Percentiles rank a stretch among this genome's conserved stretches.
Conservation (phyloP, 2,888 invertebrate species). For the Oscheius sp. region DNA sequence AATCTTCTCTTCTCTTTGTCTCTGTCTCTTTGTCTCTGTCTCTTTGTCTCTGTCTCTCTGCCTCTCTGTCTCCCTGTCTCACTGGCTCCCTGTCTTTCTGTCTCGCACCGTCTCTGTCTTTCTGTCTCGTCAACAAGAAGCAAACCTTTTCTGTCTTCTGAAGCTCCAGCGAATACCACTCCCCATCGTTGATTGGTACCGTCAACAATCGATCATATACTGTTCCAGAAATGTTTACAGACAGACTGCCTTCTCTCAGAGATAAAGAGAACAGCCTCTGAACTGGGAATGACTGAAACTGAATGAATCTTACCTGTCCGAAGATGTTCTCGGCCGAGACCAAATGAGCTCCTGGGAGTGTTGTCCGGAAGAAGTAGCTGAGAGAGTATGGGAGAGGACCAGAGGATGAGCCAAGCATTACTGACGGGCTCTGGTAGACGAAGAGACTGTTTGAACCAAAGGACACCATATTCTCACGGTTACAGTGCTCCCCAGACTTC, state of each 20-base stretch:
- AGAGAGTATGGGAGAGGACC: slow-evolving; percentile 51
- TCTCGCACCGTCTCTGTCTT: background rate
- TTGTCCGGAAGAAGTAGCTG: slow-evolving; percentile 65
- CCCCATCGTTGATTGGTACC: slow-evolving; percentile 64
- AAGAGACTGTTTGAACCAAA: slow-evolving; percentile 59
- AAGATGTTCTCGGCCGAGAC: slow-evolving; percentile 67
- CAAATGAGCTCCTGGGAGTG: slow-evolving; percentile 64
- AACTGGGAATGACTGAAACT: background rate
- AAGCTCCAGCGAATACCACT: slow-evolving; percentile 62
- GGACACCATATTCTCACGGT: slow-evolving; percentile 51
- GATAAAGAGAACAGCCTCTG: slow-evolving; percentile 47
- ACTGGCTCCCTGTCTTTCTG: background rate
- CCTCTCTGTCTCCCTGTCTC: too few relatives aligned
- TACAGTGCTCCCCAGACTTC: slow-evolving; percentile 53
- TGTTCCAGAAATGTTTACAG: slow-evolving; percentile 52
- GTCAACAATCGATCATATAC: slow-evolving; percentile 50
- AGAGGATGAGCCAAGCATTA: slow-evolving; percentile 53
- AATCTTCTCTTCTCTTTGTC: background rate
- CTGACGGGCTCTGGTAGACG: slow-evolving; percentile 59
- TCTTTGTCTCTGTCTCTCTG: too few relatives aligned
- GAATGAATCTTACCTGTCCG: slow-evolving; percentile 41
- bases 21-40: too few relatives aligned
- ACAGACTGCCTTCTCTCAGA: slow-evolving; percentile 54
- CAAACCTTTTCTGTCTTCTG: slow-evolving; percentile 45
- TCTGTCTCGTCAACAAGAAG: background rate